Base-by-base conservation (phyloP, 2,888 invertebrate genomes). In the Cephus nigrinus region DNA sequence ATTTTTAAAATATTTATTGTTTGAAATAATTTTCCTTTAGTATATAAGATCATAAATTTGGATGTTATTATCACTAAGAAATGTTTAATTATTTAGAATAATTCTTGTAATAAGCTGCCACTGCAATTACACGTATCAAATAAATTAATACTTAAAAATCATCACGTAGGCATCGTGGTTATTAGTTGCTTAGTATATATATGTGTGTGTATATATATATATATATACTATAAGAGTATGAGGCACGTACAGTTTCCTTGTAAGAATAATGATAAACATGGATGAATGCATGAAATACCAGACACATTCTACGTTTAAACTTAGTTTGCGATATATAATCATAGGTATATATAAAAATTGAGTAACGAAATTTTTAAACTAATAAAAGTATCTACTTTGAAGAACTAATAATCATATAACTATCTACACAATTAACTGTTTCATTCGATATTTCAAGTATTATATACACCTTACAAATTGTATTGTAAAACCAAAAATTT, bases 91-190 rank as follows among this genome's bases (percentile, higher is more conserved):
- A 81, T 69, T 84, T 79, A 80, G 80, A 77, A 81, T 86, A 85
- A 84, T 85, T 40, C 85, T 84, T 76, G 83, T 85, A 82, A 83
- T 84, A 87, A 88, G 87, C 86, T 88, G 86, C 84, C 85, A 84
- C 80, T 86, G 82, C 83, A 85, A 86, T 82, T 84, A 84, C 83
- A 83, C 76, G 82, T 83, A 81, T 82, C 80, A 85, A 88, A 87
- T 88, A 88, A 88, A 85, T 88, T 86, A 87, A 83, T 84, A 81
- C 81, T 81, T 81, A 81, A 81, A 83, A 81, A 81, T 81, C 77
- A 86, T 81, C 77, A 82, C 81, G 71, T 72, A 75, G 77, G 76
- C 69, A 78, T 81, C 80, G 74, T 82, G 80, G 78, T 81, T 83
- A 75, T 80, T 74, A 80, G 78, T 82, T 79, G 82, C 82, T 84